Conservation (phyloP, 2,113 vertebrate species). For the Hippoglossus stenolepis region DNA sequence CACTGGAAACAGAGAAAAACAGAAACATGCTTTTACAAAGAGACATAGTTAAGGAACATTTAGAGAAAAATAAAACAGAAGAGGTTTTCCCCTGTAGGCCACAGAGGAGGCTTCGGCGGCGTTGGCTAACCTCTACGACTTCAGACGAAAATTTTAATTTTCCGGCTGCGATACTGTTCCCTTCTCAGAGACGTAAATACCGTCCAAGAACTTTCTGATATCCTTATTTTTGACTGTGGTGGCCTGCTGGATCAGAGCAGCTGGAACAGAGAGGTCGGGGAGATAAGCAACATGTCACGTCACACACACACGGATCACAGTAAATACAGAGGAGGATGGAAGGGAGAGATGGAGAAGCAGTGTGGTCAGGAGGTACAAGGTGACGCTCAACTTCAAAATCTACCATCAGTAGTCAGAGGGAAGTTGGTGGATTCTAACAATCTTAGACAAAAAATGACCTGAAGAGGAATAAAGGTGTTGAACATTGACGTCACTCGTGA, state of each 20-base stretch:
- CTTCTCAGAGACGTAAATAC: conserved; percentile 99
- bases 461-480: too few species aligned
- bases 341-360: not conserved
- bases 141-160: conserved; percentile 77
- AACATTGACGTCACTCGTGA: too few species aligned
- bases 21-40: not conserved
- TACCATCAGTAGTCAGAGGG: not conserved
- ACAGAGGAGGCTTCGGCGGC: conserved; percentile 7
- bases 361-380: not conserved
- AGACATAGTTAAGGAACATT: not conserved
- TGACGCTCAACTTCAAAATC: not conserved
- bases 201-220: conserved; percentile 99
- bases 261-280: conserved; percentile 81
- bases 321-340: not conserved
- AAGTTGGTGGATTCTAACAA: not conserved
- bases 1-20: not conserved
- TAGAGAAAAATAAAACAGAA: not conserved
- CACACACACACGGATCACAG: conserved; percentile 19
- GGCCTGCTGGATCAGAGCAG: conserved; percentile 98
- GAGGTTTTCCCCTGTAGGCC: not conserved
- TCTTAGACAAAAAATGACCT: not conserved
- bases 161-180: conserved; percentile 88
- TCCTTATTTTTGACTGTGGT: conserved; percentile 99
- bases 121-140: conserved; percentile 79
- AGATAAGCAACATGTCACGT: conserved; percentile 49